Conservation (phyloP, 2,888 invertebrate genomes). For the Drosophila robusta region DNA sequence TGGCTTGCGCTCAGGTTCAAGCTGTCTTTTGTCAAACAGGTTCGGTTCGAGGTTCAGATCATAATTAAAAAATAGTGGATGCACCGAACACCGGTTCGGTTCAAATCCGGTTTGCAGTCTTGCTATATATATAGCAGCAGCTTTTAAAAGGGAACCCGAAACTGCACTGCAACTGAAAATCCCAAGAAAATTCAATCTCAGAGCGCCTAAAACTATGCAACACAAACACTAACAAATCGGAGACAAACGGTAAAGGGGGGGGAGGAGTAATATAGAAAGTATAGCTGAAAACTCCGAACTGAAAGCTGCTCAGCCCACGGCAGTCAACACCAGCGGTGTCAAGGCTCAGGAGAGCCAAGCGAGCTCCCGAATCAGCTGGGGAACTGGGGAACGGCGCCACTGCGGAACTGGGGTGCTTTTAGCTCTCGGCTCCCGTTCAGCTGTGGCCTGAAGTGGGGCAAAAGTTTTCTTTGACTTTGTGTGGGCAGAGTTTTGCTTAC, state of each 20-base stretch:
- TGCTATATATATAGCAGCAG: too few species aligned
- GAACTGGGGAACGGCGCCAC: slow-evolving; percentile 25
- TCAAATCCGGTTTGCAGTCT: too few species aligned
- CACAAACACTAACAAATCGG: slow-evolving; percentile 25
- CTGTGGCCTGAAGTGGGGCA: slow-evolving; percentile 17
- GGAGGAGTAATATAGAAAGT: too few species aligned
- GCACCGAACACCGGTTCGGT: too few species aligned
- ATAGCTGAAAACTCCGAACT: not conserved
- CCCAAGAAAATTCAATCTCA: slow-evolving; percentile 35
- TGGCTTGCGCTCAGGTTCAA: too few species aligned
- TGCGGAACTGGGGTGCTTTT: slow-evolving; percentile 12
- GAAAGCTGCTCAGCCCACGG: slow-evolving; percentile 29
- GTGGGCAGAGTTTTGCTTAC: slow-evolving; percentile 63
- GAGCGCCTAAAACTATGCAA: slow-evolving; percentile 40
- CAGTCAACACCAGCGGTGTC: slow-evolving; percentile 69
- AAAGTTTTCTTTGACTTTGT: slow-evolving; percentile 63
- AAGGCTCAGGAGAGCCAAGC: slow-evolving; percentile 38
- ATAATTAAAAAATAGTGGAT: too few species aligned
- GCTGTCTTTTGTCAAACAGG: too few species aligned
- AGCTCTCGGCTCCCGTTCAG: not conserved
- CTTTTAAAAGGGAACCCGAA: too few species aligned
- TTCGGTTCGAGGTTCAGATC: too few species aligned
- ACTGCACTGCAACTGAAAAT: not conserved
- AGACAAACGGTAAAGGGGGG: not conserved
- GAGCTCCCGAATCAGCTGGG: slow-evolving; percentile 26